Percentiles rank a stretch among this genome's conserved stretches.
phyloP scores from a whole-genome alignment of 2,888 invertebrate species.

The Watsonalla cultraria region DNA sequence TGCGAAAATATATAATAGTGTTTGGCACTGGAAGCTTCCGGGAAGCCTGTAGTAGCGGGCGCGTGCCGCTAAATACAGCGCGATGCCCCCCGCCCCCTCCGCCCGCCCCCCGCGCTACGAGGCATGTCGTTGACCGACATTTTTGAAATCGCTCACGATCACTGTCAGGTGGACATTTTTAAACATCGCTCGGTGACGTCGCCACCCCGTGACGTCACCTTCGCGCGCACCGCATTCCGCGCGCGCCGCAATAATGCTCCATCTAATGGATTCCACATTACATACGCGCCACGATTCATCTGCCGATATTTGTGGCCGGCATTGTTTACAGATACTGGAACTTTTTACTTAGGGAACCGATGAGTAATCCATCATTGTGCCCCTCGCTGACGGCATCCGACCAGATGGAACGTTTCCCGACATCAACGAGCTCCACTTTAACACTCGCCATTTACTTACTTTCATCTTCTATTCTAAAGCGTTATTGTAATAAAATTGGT shows the following conservation, averaged over 20 bases:
- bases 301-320: constrained; percentile 34
- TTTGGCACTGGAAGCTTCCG: constrained; percentile 40
- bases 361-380: constrained; percentile 24
- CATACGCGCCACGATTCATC: constrained; percentile 29
- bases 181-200: constrained; percentile 20
- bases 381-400: background rate
- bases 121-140: constrained; percentile 40
- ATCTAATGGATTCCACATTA: constrained; percentile 25
- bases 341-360: constrained; percentile 20
- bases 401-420: no score
- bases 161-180: constrained; percentile 31
- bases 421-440: no score
- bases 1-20: constrained; percentile 22
- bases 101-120: constrained; percentile 7
- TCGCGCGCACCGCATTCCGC: constrained; percentile 5
- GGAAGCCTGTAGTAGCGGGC: constrained; percentile 20
- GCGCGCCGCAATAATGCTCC: no score
- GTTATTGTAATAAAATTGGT: no score
- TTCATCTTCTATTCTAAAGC: no score
- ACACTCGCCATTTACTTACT: no score
- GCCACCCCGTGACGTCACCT: constrained; percentile 6
- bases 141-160: constrained; percentile 28
- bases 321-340: constrained; percentile 24
- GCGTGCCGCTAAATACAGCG: constrained; percentile 6
- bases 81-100: constrained; percentile 9